These are phyloP conservation scores for Drosophila subpulchrella DNA, from an alignment of 1,140 invertebrate genomes.

Conservation along the genomic window DNA sequence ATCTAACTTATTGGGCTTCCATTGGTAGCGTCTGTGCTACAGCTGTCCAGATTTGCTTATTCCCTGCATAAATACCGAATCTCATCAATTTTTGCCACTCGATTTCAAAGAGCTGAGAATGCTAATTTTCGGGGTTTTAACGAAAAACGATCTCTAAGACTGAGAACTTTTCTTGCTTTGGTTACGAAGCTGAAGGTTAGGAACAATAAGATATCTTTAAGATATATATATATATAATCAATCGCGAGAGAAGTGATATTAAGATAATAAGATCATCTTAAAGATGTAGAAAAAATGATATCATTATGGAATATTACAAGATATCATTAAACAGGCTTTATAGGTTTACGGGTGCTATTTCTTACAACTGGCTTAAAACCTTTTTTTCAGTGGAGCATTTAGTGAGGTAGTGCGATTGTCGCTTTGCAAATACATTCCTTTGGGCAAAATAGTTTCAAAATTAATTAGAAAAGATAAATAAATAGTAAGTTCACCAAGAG, in stretches of 20 bases:
- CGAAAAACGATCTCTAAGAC: neutral
- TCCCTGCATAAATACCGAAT: constrained; percentile 34
- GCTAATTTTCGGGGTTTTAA: constrained; percentile 6
- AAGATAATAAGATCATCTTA: too few species aligned
- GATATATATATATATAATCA: too few species aligned
- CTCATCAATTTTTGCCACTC: constrained; percentile 34
- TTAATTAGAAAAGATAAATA: too few species aligned
- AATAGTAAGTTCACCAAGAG: neutral
- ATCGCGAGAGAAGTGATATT: too few species aligned
- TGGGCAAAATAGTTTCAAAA: too few species aligned
- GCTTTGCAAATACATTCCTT: neutral
- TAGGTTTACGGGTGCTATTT: too few species aligned
- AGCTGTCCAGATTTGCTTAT: constrained; percentile 24
- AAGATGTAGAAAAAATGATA: too few species aligned
- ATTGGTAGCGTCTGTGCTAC: constrained; percentile 6
- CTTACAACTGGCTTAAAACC: too few species aligned
- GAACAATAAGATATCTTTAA: neutral
- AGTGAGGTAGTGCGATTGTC: too few species aligned
- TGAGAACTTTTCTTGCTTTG: neutral
- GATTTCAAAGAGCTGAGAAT: constrained; percentile 14
- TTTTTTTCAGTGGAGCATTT: too few species aligned
- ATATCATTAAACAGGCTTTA: too few species aligned
- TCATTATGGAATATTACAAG: too few species aligned
- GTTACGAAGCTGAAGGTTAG: constrained; percentile 12
- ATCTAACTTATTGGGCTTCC: constrained; percentile 19